Conservation (phyloP, 2,113 vertebrate species). For the Garra rufa region DNA sequence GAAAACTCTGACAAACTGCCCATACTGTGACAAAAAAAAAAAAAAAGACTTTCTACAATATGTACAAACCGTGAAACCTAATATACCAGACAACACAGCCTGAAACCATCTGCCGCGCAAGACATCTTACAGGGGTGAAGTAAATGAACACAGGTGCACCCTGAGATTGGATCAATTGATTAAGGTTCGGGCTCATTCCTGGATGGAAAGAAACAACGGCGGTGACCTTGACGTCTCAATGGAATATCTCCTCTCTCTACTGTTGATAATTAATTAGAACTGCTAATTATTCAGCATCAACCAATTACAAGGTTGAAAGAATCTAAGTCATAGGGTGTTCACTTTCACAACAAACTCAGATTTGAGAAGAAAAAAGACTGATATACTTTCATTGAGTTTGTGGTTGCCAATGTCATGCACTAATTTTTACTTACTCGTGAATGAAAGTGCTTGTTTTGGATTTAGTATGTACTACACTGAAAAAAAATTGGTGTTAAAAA, state of each 20-base stretch:
- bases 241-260: slow-evolving; percentile 20
- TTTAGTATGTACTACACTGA: not conserved
- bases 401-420: not conserved
- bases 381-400: not conserved
- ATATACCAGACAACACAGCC: not conserved
- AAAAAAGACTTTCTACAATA: not conserved
- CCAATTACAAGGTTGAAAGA: slow-evolving; percentile 38
- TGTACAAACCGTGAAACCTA: not conserved
- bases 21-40: not conserved
- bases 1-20: not conserved
- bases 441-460: slow-evolving; percentile 31
- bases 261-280: slow-evolving; percentile 35
- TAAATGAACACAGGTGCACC: slow-evolving; percentile 16
- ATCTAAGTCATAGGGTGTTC: slow-evolving; percentile 23
- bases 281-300: slow-evolving; percentile 46
- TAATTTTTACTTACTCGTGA: slow-evolving; percentile 16
- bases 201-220: not conserved
- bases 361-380: not conserved
- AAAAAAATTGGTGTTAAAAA: too few relatives aligned
- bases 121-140: not conserved
- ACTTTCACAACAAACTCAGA: slow-evolving; percentile 4
- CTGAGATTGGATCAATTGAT: slow-evolving; percentile 26
- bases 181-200: not conserved
- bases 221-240: slow-evolving; percentile 30
- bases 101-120: not conserved